Conservation (phyloP, 2,113 vertebrate genomes). For the Ailurus styani region DNA sequence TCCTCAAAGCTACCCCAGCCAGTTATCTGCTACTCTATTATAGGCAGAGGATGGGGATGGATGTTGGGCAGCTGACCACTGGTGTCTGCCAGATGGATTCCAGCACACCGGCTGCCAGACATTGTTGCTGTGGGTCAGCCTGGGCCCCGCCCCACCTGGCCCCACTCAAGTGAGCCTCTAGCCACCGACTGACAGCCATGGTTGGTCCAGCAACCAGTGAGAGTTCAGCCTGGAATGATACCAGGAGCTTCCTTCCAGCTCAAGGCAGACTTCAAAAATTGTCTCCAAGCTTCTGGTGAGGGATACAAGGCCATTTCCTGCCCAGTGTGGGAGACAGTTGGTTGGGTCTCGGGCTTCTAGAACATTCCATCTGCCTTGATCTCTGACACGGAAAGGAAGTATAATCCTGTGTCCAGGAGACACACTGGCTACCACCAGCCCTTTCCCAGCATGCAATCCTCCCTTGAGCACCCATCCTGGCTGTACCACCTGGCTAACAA, state of each 20-base stretch:
- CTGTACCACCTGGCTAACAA: not conserved
- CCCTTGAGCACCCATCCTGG: not conserved
- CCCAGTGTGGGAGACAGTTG: not conserved
- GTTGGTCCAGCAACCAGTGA: not conserved
- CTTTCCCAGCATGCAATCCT: not conserved
- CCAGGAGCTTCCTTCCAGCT: not conserved
- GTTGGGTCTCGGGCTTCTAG: not conserved
- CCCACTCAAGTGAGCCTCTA: not conserved
- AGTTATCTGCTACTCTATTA: not conserved
- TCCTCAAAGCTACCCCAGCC: not conserved
- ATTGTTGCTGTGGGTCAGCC: not conserved
- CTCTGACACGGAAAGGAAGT: not conserved
- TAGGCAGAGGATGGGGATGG: not conserved
- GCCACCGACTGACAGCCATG: not conserved
- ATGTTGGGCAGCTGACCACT: too few species aligned
- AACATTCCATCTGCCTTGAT: not conserved
- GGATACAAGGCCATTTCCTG: not conserved
- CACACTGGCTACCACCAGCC: not conserved
- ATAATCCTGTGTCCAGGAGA: not conserved
- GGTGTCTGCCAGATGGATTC: not conserved
- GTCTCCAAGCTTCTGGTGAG: not conserved
- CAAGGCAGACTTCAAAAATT: not conserved
- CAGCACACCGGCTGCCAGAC: not conserved
- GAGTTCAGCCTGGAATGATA: not conserved
- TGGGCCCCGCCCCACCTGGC: not conserved